Conservation (phyloP, 2,797 vertebrate species). For the Sebastes minor region DNA sequence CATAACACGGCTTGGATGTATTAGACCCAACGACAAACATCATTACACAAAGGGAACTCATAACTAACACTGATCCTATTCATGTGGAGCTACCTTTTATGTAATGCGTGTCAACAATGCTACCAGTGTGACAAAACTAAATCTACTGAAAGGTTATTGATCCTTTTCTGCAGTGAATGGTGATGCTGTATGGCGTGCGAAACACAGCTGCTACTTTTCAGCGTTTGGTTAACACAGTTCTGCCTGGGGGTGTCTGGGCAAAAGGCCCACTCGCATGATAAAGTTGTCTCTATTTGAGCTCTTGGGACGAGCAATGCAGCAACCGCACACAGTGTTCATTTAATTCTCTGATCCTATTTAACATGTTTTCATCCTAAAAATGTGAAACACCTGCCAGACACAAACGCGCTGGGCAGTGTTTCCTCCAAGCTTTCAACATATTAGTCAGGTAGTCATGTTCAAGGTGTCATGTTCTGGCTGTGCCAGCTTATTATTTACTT, state of each 20-base stretch:
- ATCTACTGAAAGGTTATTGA: neutral
- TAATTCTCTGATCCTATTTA: neutral
- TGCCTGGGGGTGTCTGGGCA: neutral
- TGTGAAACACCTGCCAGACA: neutral
- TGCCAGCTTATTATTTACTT: too few species aligned
- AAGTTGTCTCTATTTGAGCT: neutral
- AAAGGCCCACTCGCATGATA: neutral
- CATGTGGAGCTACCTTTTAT: neutral
- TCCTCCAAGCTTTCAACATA: neutral
- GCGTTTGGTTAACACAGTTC: neutral
- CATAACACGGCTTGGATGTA: neutral
- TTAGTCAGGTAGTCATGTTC: neutral
- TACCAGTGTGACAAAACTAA: neutral
- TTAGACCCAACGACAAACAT: neutral
- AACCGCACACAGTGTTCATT: neutral
- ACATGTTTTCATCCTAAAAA: neutral
- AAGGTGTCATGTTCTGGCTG: too few species aligned
- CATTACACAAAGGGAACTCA: neutral
- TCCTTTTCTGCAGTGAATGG: neutral
- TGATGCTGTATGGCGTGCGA: neutral
- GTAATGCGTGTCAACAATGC: neutral
- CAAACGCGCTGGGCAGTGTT: neutral
- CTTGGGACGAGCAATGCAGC: neutral
- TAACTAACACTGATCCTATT: neutral
- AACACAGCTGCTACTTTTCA: neutral